Evolutionary conservation across 2,888 invertebrate species (phyloP).

Genomic region (Pollenia amentaria): DNA sequence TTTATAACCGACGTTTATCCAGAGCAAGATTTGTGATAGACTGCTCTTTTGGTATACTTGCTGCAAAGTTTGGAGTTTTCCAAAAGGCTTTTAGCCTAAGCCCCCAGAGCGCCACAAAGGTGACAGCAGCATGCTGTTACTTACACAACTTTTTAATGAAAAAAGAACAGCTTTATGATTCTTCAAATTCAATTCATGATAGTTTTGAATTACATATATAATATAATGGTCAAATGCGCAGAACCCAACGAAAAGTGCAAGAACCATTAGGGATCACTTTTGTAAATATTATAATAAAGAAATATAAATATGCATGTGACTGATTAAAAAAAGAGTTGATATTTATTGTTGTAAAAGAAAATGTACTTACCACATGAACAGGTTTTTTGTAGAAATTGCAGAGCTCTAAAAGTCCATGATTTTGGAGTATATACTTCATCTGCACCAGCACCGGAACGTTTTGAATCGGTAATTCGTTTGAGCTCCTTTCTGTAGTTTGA

Average conservation of each 20-base stretch:
- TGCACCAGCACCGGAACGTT: conserved; percentile 51
- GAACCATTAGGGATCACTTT: conserved; percentile 47
- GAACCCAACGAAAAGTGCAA: conserved; percentile 49
- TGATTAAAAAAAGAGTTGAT: conserved; percentile 36
- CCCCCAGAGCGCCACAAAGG: conserved; percentile 51
- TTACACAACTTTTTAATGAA: conserved; percentile 65
- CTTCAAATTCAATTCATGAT: conserved; percentile 35
- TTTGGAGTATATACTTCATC: conserved; percentile 34
- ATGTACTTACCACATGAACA: conserved; percentile 53
- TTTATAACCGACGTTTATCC: conserved; percentile 55
- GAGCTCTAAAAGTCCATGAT: conserved; percentile 41
- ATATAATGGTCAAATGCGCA: conserved; percentile 30
- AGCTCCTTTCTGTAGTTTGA: conserved; percentile 56
- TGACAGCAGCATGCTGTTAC: conserved; percentile 59
- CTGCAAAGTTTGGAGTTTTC: conserved; percentile 52
- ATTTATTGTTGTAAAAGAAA: conserved; percentile 46
- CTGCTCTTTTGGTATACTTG: conserved; percentile 60
- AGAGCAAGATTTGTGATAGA: conserved; percentile 57
- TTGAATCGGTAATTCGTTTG: conserved; percentile 45
- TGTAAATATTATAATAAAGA: conserved; percentile 53
- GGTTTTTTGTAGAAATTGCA: conserved; percentile 44
- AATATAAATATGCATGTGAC: conserved; percentile 41
- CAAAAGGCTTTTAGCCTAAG: conserved; percentile 55
- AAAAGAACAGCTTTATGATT: conserved; percentile 35
- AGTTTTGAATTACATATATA: conserved; percentile 51